Evolutionary conservation across 2,797 vertebrate genomes (phyloP), one percentile per base, ranked within the genome.

Genomic region (Hydrolagus colliei): DNA sequence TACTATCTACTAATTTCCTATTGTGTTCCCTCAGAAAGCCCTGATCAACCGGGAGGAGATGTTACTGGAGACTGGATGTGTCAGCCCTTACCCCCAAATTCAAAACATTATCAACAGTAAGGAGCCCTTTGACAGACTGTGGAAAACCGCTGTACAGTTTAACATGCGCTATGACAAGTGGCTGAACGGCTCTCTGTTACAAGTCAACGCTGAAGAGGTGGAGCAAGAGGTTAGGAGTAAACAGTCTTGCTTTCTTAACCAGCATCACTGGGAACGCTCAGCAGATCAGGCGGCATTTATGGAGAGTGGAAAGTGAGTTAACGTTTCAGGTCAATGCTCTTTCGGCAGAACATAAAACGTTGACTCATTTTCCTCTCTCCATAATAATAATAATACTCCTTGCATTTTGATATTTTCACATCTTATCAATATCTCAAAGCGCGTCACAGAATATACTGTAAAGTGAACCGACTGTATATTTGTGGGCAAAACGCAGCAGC

Each of bases 191-290:
- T 86, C 85, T 73, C 2, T 90, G 85, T 72, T 87, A 32, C 22
- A 76, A 85, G 87, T 89, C 65, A 86, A 85, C 86, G 87, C 86
- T 52, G 74, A 88, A 87, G 86, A 90, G 87, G 86, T 61, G 2
- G 61, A 86, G 22, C 78, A 89, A 87, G 87, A 87, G 41, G 32
- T 88, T 61, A 87, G 86, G 20, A 86, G 85, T 75, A 35, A 41
- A n/a, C 22, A 13, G 22, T 63, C 20, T 78, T 27, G 27, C 27
- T 52, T 52, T 52, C 41, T 52, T 52, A 52, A 1, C 41, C 2
- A 6, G 6, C 41, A 6, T 3, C 41, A 52, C 41, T 52, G 41
- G 41, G 41, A 52, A 52, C 41, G 0, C 41, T 52, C 41, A 52
- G 41, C 41, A 52, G 41, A 27, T 27, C 27, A 27, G 27, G 27